A percentile compares a stretch with the other conserved stretches of the same genome.
These are phyloP conservation scores for Aplodontia rufa DNA, from an alignment of 2,113 vertebrate genomes.

Conservation along the genomic window DNA sequence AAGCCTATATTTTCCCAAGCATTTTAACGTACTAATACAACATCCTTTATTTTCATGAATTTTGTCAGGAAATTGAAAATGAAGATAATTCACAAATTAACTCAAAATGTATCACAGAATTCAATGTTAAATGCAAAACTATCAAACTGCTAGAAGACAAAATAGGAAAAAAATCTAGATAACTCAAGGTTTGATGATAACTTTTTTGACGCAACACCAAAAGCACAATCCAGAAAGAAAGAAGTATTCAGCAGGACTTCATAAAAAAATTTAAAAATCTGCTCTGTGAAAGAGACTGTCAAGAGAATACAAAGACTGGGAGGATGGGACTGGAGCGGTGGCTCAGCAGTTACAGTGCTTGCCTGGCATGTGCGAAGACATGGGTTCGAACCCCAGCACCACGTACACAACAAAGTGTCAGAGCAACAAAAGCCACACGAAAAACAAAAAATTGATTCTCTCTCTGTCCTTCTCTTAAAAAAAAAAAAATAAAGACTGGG, in stretches of 20 bases:
- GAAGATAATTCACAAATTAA: background rate
- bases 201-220: background rate
- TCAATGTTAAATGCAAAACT: background rate
- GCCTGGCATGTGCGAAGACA: no score
- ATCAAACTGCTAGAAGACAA: background rate
- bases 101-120: background rate
- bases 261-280: background rate
- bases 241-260: background rate
- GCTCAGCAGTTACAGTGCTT: no score
- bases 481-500: no score
- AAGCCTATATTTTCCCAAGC: background rate
- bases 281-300: background rate
- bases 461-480: no score
- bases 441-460: no score
- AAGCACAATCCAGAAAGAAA: background rate
- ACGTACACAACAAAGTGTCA: no score
- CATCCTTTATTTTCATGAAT: constrained; percentile 17
- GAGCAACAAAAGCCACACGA: no score
- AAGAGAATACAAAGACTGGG: background rate
- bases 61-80: constrained; percentile 39
- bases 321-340: no score
- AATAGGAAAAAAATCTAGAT: background rate
- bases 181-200: background rate
- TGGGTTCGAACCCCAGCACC: no score
- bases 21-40: constrained; percentile 14